Conservation (phyloP, 1,140 invertebrate genomes). For the Drosophila jambulina region DNA sequence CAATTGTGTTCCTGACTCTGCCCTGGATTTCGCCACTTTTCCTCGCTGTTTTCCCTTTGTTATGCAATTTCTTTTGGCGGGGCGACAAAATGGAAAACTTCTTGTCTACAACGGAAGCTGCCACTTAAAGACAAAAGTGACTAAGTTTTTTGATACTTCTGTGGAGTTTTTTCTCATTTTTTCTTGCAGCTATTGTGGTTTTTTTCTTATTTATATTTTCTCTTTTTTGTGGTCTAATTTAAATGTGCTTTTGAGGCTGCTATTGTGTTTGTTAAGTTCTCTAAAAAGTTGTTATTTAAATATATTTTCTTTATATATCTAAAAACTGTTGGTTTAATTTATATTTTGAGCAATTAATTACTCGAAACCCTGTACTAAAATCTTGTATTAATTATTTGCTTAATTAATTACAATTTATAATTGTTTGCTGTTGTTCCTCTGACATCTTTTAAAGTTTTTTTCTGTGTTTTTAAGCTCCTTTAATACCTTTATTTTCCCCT, state of each 20-base stretch:
- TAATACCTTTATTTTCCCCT: background rate
- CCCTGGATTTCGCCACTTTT: slow-evolving; percentile 26
- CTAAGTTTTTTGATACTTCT: slow-evolving; percentile 2
- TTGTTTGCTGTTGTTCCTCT: too few relatives aligned
- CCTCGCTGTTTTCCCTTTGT: slow-evolving; percentile 25
- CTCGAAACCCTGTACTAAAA: background rate
- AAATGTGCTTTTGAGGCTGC: too few relatives aligned
- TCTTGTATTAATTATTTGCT: background rate
- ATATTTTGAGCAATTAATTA: background rate
- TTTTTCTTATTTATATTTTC: background rate
- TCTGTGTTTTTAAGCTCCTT: background rate
- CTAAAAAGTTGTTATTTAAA: background rate
- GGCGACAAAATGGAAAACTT: slow-evolving; percentile 46
- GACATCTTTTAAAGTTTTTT: background rate
- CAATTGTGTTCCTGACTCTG: slow-evolving; percentile 50
- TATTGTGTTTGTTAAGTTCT: background rate
- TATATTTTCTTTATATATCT: too few relatives aligned
- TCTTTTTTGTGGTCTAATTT: slow-evolving; percentile 14
- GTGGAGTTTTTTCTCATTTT: background rate
- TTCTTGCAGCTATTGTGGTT: too few relatives aligned
- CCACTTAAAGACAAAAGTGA: slow-evolving; percentile 47
- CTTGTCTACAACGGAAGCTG: slow-evolving; percentile 46
- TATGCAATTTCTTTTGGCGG: slow-evolving; percentile 48
- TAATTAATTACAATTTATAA: too few relatives aligned
- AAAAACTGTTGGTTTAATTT: background rate